Evolutionary conservation across 2,888 invertebrate species (phyloP).

Genomic region (Salticus scenicus): DNA sequence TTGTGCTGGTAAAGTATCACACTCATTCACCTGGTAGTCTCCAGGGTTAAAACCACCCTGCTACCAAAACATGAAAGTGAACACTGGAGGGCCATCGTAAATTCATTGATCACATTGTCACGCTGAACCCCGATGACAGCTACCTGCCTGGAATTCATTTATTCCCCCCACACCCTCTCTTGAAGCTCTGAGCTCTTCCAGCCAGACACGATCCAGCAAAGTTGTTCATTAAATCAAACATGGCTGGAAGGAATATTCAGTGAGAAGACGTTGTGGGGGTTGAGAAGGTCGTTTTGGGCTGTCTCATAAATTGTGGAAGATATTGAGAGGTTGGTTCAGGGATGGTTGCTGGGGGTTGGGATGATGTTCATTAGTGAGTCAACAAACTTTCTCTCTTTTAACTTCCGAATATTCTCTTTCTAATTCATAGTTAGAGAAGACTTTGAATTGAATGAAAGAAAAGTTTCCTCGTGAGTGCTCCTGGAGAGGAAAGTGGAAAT

Average conservation of each 20-base stretch:
- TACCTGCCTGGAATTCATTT: neutral
- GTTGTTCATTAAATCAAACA: slow-evolving; percentile 22
- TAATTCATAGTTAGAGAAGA: too few species aligned
- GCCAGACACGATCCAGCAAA: neutral
- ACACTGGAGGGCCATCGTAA: slow-evolving; percentile 10
- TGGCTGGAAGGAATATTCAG: neutral
- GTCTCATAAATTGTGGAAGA: slow-evolving; percentile 16
- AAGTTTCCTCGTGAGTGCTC: too few species aligned
- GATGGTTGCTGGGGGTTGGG: neutral
- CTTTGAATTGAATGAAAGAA: too few species aligned
- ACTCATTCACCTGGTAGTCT: neutral
- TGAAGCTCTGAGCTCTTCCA: neutral
- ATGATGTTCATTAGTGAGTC: slow-evolving; percentile 13
- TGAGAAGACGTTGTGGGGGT: neutral
- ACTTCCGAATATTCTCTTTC: neutral
- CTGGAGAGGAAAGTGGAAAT: too few species aligned
- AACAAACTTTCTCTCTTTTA: neutral
- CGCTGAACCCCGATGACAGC: slow-evolving; percentile 10
- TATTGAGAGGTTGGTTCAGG: slow-evolving; percentile 2
- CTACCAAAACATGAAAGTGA: slow-evolving; percentile 8
- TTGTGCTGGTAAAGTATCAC: neutral
- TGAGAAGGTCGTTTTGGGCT: neutral
- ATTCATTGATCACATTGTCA: slow-evolving; percentile 31
- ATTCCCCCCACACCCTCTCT: neutral
- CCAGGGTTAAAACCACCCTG: neutral